phyloP scores from a whole-genome alignment of 2,113 vertebrate species.

The Pseudopipra pipra region DNA sequence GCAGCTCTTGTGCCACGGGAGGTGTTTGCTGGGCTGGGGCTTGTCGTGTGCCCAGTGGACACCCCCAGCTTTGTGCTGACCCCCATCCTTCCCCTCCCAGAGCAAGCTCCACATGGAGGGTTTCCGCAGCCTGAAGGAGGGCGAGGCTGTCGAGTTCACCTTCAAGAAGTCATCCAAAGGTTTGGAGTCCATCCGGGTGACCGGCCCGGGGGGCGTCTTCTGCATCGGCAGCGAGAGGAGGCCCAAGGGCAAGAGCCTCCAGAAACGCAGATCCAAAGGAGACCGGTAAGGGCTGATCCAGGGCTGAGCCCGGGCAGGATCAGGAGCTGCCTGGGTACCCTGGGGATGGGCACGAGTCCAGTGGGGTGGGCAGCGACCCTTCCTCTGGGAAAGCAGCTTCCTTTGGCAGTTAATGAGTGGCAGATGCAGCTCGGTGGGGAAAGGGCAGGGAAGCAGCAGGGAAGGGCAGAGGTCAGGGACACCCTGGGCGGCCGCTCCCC shows the following conservation, averaged over 20 bases:
- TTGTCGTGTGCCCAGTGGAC: accelerated
- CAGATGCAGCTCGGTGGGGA: conserved; percentile 80
- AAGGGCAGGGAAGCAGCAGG: conserved; percentile 41
- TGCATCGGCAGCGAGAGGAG: conserved; percentile 92
- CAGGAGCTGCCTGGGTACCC: background rate
- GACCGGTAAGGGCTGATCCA: conserved; percentile 77
- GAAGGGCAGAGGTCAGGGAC: conserved; percentile 79
- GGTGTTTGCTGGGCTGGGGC: background rate
- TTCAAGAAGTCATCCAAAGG: conserved; percentile 97
- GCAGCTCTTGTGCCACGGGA: accelerated
- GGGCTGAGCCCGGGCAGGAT: background rate
- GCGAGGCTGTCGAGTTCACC: conserved; percentile 92
- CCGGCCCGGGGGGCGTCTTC: conserved; percentile 87
- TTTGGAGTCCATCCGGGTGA: conserved; percentile 91
- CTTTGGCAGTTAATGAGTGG: conserved; percentile 79
- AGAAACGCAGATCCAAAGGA: conserved; percentile 92
- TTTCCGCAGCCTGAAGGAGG: conserved; percentile 97
- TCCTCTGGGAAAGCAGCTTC: conserved; percentile 41
- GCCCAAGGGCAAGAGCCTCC: conserved; percentile 92
- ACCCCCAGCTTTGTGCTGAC: background rate
- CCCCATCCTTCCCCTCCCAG: conserved; percentile 52
- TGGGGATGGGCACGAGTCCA: background rate
- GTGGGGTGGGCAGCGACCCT: background rate
- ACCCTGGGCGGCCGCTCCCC: conserved; percentile 27
- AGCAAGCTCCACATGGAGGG: conserved; percentile 99